Percentiles rank a stretch among this genome's conserved stretches.
Conservation (phyloP, 2,888 invertebrate genomes). For the Pseudoips prasinana region DNA sequence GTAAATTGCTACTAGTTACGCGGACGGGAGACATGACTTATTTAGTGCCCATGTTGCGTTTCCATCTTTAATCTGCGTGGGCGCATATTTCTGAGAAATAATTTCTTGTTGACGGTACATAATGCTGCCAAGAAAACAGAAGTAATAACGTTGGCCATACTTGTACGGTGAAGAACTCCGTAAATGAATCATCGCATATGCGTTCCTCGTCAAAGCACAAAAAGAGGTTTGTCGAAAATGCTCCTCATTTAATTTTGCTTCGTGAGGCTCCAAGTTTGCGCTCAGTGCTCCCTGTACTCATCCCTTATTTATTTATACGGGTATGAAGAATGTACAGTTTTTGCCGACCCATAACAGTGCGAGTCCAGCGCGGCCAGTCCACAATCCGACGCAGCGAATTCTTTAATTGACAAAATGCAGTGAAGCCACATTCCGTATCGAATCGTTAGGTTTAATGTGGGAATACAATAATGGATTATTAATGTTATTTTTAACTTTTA, state of each 20-base stretch:
- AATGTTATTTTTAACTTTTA: slow-evolving; percentile 31
- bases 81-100: slow-evolving; percentile 78
- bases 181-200: slow-evolving; percentile 81
- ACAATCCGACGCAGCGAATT: slow-evolving; percentile 66
- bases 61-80: slow-evolving; percentile 79
- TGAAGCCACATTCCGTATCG: slow-evolving; percentile 57
- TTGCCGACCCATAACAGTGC: slow-evolving; percentile 66
- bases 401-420: slow-evolving; percentile 76
- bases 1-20: slow-evolving; percentile 60
- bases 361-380: slow-evolving; percentile 52
- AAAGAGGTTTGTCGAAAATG: slow-evolving; percentile 81
- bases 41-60: slow-evolving; percentile 77
- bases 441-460: slow-evolving; percentile 69
- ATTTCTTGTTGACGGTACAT: slow-evolving; percentile 75
- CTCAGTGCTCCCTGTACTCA: slow-evolving; percentile 63
- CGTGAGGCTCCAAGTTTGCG: slow-evolving; percentile 46
- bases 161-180: slow-evolving; percentile 73
- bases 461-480: slow-evolving; percentile 58
- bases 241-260: slow-evolving; percentile 64
- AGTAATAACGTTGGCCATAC: slow-evolving; percentile 78
- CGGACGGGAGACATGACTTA: slow-evolving; percentile 71
- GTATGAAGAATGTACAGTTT: slow-evolving; percentile 75
- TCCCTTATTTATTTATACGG: slow-evolving; percentile 80
- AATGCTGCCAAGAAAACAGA: slow-evolving; percentile 77
- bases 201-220: slow-evolving; percentile 73